Evolutionary conservation across 2,797 vertebrate species (phyloP), one percentile per base, ranked within the genome.

Genomic region (Acestrorhynchus altus): DNA sequence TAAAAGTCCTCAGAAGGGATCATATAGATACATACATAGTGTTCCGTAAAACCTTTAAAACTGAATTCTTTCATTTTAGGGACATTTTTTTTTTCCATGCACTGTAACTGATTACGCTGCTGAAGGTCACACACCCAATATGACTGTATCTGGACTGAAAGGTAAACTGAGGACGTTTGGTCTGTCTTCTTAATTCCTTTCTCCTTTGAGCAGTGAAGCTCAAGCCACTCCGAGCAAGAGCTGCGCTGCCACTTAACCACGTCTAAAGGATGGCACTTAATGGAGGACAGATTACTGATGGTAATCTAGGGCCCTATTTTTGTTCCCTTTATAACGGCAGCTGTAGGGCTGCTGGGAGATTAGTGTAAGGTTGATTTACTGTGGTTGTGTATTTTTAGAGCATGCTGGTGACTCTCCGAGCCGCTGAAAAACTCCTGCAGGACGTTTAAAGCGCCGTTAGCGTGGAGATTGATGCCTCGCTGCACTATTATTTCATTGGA

Each of bases 401-500:
- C 51, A 8, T 4, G 20, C 1, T n/a, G 51, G 20, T 9, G 47
- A 18, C 47, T 49, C 47, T 18, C 15, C 47, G 4, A 10, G 52
- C 51, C 10, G 52, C 16, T 63, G 60, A 63, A 12, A 20, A 63
- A 40, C 60, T 63, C 60, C 56, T 56, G 68, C 60, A 72, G 80
- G 78, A 69, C 46, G 22, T 76, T 81, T 22, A 56, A 67, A 67
- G n/a, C 61, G 68, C 68, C 15, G 49, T 77, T 78, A 47, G 15
- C 52, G 67, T 80, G 49, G 78, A 90, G 89, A 93, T 88, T 91
- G 90, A 93, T 91, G 83, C 86, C 51, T 35, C n/a, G 74, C 64
- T 28, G 63, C 76, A 84, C 78, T 88, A 85, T 88, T 93, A 92
- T 92, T 94, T 92, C 92, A 93, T 91, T 87, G 82, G 86, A 89